Base-by-base conservation (phyloP, 1,140 invertebrate genomes). In the Neodiprion virginianus region DNA sequence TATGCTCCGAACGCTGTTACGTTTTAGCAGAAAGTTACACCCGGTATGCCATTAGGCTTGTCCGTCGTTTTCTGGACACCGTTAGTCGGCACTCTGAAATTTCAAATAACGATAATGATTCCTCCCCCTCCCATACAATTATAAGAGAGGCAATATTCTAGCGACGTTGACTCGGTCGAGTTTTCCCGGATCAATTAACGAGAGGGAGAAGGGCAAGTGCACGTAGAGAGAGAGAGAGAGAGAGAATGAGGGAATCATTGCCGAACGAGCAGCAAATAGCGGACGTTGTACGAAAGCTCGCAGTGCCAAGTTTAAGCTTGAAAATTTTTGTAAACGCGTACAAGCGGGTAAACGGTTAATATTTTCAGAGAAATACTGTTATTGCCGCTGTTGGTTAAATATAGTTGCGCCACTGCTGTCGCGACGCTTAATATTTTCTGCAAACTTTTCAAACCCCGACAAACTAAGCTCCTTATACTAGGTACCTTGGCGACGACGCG, bases 351-450 rank as follows among this genome's bases (percentile, higher is more conserved):
- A 75, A 75, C 78, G 82, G 81, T 83, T 86, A 86, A 86, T 86
- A 85, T 83, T 40, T 40, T 80, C 76, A 78, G 78, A 85, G 83
- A 86, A 85, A 86, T 85, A 86, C 81, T 84, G 83, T 86, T 86
- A 86, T 86, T 82, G 81, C 83, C 71, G 72, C 78, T 61, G n/a
- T 5, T 40, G 28, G 28, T 40, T 40, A 40, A 40, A 40, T 40
- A 40, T 40, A 40, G 1, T 40, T 40, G 28, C 28, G 28, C 28
- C 28, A 40, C 28, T 40, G 28, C 28, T 40, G 28, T 40, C 1
- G 28, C 2, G 28, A 1, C 5, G 28, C 5, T 40, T 80, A 80
- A 86, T 85, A 85, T 85, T 85, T 86, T 83, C 81, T 74, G 80
- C 76, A 76, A 81, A 85, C 81, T 79, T 83, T 61, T 76, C 72